phyloP scores from a whole-genome alignment of 2,888 invertebrate species.

The Polydesmus complanatus region DNA sequence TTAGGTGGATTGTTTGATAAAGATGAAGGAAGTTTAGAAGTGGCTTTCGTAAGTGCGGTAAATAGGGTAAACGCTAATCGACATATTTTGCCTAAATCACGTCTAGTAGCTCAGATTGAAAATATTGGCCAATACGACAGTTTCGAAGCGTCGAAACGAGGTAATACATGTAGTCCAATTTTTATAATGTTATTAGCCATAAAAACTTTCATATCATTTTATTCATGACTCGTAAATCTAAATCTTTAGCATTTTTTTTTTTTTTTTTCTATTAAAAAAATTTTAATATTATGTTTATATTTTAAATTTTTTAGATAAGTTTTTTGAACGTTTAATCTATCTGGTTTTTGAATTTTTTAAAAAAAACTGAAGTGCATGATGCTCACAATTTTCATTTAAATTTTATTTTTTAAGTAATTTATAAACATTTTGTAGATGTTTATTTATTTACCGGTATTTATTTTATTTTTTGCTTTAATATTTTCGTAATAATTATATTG shows the following conservation, averaged over 20 bases:
- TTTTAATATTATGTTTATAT: too few species aligned
- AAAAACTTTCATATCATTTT: neutral
- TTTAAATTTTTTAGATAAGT: too few species aligned
- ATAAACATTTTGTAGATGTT: too few species aligned
- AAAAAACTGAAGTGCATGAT: too few species aligned
- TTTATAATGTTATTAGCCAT: neutral
- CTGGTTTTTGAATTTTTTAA: too few species aligned
- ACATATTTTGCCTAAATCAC: neutral
- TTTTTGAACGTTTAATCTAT: too few species aligned
- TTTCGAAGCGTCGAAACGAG: slow-evolving; percentile 8
- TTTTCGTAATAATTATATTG: too few species aligned
- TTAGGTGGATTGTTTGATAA: slow-evolving; percentile 10
- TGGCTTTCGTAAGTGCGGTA: neutral
- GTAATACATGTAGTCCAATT: neutral
- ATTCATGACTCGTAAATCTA: neutral
- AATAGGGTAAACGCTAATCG: neutral
- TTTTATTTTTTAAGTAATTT: too few species aligned
- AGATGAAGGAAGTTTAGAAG: neutral
- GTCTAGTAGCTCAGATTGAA: neutral
- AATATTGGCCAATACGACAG: neutral
- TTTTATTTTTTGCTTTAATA: too few species aligned
- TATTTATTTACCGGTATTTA: too few species aligned
- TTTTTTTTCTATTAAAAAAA: neutral
- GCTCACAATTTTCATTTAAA: too few species aligned
- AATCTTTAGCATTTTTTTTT: too few species aligned